A percentile compares a stretch with the other conserved stretches of the same genome.
Evolutionary conservation across 1,140 invertebrate species (phyloP).

Genomic region (Drosophila neocordata): DNA sequence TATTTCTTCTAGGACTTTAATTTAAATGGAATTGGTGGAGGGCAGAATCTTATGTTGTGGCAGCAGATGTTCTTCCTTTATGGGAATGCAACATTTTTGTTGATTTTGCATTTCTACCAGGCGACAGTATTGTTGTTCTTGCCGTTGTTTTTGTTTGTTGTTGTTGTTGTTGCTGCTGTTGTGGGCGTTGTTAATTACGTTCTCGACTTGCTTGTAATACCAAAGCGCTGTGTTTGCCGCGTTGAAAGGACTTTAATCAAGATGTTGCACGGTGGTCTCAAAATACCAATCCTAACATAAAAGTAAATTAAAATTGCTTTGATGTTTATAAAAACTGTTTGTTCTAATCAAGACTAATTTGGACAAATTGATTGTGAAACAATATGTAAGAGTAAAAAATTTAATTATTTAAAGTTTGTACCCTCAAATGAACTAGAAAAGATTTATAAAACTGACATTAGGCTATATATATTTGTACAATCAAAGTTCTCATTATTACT

Average conservation of each 20-base stretch:
- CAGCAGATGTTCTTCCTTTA: slow-evolving; percentile 34
- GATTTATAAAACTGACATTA: no score
- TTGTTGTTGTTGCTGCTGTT: neutral
- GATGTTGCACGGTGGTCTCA: slow-evolving; percentile 1
- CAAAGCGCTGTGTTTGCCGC: neutral
- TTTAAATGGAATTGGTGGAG: slow-evolving; percentile 41
- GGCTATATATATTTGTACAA: no score
- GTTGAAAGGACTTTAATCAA: slow-evolving; percentile 33
- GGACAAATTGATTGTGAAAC: no score
- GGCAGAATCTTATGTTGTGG: slow-evolving; percentile 33
- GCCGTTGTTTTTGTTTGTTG: no score
- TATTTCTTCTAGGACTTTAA: slow-evolving; percentile 41
- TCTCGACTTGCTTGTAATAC: slow-evolving; percentile 24
- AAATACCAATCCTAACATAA: neutral
- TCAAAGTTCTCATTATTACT: no score
- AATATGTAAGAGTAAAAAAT: no score
- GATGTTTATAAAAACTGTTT: no score
- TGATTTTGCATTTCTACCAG: slow-evolving; percentile 34
- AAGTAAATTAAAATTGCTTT: neutral
- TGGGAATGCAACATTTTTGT: slow-evolving; percentile 66
- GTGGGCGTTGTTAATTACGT: slow-evolving; percentile 47
- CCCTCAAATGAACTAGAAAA: no score
- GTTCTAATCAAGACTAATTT: no score
- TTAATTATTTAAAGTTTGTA: no score
- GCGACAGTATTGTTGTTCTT: neutral